Evolutionary conservation across 30 jellyfish, hydroid and myxozoan species (phyloP), one percentile per base, ranked within the genome.

Genomic region (Pseudorhiza aurosa): DNA sequence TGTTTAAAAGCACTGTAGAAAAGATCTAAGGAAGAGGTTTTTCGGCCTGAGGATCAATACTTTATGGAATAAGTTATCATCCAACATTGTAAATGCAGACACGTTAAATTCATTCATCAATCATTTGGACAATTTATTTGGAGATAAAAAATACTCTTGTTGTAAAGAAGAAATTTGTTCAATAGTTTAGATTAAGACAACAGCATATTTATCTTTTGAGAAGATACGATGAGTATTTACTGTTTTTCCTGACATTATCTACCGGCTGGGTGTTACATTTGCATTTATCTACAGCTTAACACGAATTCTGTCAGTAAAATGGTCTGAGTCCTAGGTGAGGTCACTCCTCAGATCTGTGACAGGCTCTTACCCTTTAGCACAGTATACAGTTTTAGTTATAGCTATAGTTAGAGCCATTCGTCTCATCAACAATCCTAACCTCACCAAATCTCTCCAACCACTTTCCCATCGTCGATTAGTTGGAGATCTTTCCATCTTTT

Each of bases 1-100:
- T 59, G 75, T 28, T 59, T 18, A 59, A 59, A 47, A 59, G 51
- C 9, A 59, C 17, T 18, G 75, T 19, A 59, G 28, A 15, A 59
- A 59, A n/a, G 28, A n/a, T n/a, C n/a, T 29, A 11, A 59, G 75
- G 75, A 59, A 59, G 47, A 59, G 75, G 49, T 59, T 59, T 27
- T 59, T 59, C 75, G 28, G 75, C 49, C 75, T 59, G 49, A 59
- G 75, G 49, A 59, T 59, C 49, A 59, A 59, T 7, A 59, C n/a
- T 30, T 59, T 59, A 59, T 22, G 75, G 75, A 18, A 29, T 59
- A 59, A 59, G 55, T 15, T 42, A 42, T 8, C 9, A 42, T 42
- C 55, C 15, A 42, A 42, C 55, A 42, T 42, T 42, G 55, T 42
- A 42, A 42, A 42, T 42, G 10, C 55, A 42, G 55, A 42, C 55